phyloP scores from a whole-genome alignment of 1,140 invertebrate species.

The Piezodorus guildinii region DNA sequence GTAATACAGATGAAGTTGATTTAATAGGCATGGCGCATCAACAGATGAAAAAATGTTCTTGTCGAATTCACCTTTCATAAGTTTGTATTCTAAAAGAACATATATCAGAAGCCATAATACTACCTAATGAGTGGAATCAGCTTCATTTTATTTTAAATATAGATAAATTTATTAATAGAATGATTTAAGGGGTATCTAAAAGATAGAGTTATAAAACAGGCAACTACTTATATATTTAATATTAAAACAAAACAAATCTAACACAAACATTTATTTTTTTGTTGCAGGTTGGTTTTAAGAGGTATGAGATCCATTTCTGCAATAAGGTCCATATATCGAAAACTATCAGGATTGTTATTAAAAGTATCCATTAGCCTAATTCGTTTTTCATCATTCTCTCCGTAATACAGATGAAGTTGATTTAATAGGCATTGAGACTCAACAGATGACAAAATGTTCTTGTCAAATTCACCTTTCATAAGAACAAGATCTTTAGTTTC shows the following conservation, averaged over 20 bases:
- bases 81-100: no score
- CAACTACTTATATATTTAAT: no score
- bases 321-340: slow-evolving; percentile 75
- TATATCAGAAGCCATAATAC: no score
- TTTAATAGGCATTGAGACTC: slow-evolving; percentile 78
- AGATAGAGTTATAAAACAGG: no score
- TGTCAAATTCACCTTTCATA: slow-evolving; percentile 81
- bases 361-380: slow-evolving; percentile 56
- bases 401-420: slow-evolving; percentile 76
- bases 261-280: no score
- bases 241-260: no score
- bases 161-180: no score
- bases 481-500: slow-evolving; percentile 67
- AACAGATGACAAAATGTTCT: slow-evolving; percentile 57
- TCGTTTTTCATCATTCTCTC: slow-evolving; percentile 48
- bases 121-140: no score
- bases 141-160: no score
- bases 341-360: slow-evolving; percentile 55
- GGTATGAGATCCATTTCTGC: slow-evolving; percentile 54
- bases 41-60: slow-evolving; percentile 59
- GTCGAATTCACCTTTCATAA: slow-evolving; percentile 83
- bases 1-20: slow-evolving; percentile 79
- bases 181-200: no score
- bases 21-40: slow-evolving; percentile 74
- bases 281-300: background rate